phyloP scores from a whole-genome alignment of 2,113 vertebrate species.

The Oncorhynchus nerka region DNA sequence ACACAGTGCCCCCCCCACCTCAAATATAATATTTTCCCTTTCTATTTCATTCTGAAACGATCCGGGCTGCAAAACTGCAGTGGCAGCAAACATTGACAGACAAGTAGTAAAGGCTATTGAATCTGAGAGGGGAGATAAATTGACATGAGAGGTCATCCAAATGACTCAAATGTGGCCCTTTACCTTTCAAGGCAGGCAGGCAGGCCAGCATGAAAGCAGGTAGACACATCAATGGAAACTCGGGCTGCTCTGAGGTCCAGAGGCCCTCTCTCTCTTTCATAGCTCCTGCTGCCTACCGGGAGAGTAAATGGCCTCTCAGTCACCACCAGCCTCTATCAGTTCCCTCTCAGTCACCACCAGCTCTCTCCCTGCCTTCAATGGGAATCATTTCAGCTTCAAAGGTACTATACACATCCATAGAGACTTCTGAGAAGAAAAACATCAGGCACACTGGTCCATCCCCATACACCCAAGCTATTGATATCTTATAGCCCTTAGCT shows the following conservation, averaged over 20 bases:
- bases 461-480: slow-evolving; percentile 21
- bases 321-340: slow-evolving; percentile 17
- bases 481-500: slow-evolving; percentile 7
- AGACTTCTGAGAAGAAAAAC: slow-evolving; percentile 33
- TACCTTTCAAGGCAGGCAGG: slow-evolving; percentile 61
- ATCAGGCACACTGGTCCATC: slow-evolving; percentile 35
- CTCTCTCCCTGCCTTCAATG: slow-evolving; percentile 60
- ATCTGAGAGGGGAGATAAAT: slow-evolving; percentile 54
- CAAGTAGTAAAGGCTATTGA: slow-evolving; percentile 36
- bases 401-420: slow-evolving; percentile 41
- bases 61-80: slow-evolving; percentile 20
- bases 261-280: slow-evolving; percentile 57
- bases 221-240: slow-evolving; percentile 63
- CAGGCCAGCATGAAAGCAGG: slow-evolving; percentile 60
- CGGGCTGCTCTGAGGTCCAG: slow-evolving; percentile 42
- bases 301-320: slow-evolving; percentile 53
- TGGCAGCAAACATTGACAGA: slow-evolving; percentile 33
- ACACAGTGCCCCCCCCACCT: background rate
- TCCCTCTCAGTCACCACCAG: no score
- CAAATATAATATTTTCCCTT: slow-evolving; percentile 5
- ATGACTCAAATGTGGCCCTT: slow-evolving; percentile 62
- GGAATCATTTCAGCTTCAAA: slow-evolving; percentile 69
- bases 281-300: slow-evolving; percentile 28
- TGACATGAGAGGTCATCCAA: slow-evolving; percentile 66
- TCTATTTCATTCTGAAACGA: background rate